phyloP scores from a whole-genome alignment of 2,797 vertebrate genomes.

The Lagothrix lagotricha region DNA sequence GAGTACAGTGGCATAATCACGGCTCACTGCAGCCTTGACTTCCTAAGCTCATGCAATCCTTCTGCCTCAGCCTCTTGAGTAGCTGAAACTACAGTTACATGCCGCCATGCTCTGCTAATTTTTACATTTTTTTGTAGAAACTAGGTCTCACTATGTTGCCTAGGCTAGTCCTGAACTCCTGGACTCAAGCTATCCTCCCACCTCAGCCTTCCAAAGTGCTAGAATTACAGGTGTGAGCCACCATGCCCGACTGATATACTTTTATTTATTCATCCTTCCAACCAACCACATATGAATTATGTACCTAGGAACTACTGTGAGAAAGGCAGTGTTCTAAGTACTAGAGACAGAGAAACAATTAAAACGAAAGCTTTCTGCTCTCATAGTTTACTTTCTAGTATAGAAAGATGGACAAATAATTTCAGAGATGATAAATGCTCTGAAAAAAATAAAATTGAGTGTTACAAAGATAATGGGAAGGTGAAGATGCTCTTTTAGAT shows the following conservation, averaged over 20 bases:
- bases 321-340: slow-evolving; percentile 13
- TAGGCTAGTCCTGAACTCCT: not conserved
- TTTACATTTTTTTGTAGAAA: not conserved
- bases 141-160: not conserved
- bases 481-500: not conserved
- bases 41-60: not conserved
- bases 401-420: not conserved
- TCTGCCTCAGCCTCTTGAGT: not conserved
- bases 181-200: not conserved
- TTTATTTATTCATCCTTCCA: slow-evolving; percentile 19
- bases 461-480: not conserved
- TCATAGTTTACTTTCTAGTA: not conserved
- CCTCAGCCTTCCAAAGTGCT: not conserved
- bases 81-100: not conserved
- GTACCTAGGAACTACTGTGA: not conserved
- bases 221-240: not conserved
- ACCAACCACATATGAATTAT: not conserved
- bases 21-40: not conserved
- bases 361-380: not conserved
- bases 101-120: not conserved
- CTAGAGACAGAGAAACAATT: not conserved
- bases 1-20: not conserved
- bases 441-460: not conserved
- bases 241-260: not conserved
- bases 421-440: not conserved